phyloP scores from a whole-genome alignment of 2,797 vertebrate genomes.

The Vultur gryphus region DNA sequence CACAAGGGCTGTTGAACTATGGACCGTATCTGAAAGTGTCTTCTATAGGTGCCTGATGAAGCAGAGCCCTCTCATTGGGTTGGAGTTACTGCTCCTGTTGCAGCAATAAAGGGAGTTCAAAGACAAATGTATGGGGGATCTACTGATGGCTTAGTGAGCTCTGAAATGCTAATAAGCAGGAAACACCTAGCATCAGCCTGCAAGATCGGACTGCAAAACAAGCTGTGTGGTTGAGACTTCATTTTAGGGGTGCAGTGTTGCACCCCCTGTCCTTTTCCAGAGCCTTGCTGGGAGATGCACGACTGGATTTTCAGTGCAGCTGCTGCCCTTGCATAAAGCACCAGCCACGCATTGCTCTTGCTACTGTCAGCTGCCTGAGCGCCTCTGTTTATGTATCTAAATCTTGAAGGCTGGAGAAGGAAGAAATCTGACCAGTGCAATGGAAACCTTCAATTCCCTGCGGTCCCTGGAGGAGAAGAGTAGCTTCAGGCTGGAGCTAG shows the following conservation, averaged over 20 bases:
- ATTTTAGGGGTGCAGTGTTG: neutral
- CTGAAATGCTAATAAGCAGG: neutral
- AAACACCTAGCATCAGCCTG: neutral
- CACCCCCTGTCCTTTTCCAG: neutral
- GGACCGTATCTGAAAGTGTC: neutral
- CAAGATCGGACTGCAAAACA: neutral
- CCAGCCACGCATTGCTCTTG: neutral
- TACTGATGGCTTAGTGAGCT: neutral
- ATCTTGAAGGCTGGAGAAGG: slow-evolving; percentile 36
- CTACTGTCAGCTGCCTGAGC: neutral
- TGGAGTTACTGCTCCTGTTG: neutral
- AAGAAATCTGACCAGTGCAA: slow-evolving; percentile 61
- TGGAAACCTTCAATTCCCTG: slow-evolving; percentile 59
- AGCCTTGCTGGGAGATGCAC: neutral
- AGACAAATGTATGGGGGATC: neutral
- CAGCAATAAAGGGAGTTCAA: neutral
- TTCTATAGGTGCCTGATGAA: neutral
- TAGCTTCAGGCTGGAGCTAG: slow-evolving; percentile 21
- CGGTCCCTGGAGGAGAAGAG: slow-evolving; percentile 25
- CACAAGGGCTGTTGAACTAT: neutral
- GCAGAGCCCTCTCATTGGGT: neutral
- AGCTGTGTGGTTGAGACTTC: neutral
- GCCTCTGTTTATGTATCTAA: neutral
- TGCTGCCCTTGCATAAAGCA: neutral
- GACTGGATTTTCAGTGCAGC: neutral